phyloP scores from a whole-genome alignment of 2,113 vertebrate species.

The Fukomys damarensis region DNA sequence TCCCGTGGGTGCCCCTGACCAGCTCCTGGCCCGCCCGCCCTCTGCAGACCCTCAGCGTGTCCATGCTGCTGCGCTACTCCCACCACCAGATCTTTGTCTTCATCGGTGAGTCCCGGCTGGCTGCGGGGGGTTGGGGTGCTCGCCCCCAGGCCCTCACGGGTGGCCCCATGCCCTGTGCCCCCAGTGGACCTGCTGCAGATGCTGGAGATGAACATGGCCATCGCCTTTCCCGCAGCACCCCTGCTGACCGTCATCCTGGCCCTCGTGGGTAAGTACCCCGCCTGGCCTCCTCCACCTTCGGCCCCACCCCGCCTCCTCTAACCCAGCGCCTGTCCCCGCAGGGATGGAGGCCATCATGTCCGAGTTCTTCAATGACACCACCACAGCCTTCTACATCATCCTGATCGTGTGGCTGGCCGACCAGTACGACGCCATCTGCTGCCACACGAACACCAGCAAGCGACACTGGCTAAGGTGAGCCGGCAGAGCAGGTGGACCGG shows the following conservation, averaged over 20 bases:
- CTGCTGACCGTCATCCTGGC: slow-evolving; percentile 98
- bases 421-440: slow-evolving; percentile 98
- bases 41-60: slow-evolving; percentile 95
- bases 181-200: slow-evolving; percentile 98
- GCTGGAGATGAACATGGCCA: slow-evolving; percentile 99
- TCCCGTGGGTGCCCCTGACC: background rate
- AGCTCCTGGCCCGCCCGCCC: fast-evolving
- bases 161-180: slow-evolving; percentile 64
- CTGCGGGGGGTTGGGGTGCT: background rate
- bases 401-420: slow-evolving; percentile 99
- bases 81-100: slow-evolving; percentile 99
- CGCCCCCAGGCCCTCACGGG: slow-evolving; percentile 29
- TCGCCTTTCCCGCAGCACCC: slow-evolving; percentile 97
- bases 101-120: slow-evolving; percentile 90
- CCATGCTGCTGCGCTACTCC: slow-evolving; percentile 97
- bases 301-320: background rate
- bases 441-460: slow-evolving; percentile 98
- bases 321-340: slow-evolving; percentile 69
- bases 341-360: slow-evolving; percentile 99
- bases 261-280: slow-evolving; percentile 92
- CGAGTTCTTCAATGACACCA: slow-evolving; percentile 99
- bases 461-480: slow-evolving; percentile 96
- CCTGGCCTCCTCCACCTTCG: background rate
- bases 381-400: slow-evolving; percentile 99
- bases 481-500: slow-evolving; percentile 48